Evolutionary conservation across 2,888 invertebrate genomes (phyloP), one percentile per base, ranked within the genome.

Genomic region (Drosophila pseudotalamancana): DNA sequence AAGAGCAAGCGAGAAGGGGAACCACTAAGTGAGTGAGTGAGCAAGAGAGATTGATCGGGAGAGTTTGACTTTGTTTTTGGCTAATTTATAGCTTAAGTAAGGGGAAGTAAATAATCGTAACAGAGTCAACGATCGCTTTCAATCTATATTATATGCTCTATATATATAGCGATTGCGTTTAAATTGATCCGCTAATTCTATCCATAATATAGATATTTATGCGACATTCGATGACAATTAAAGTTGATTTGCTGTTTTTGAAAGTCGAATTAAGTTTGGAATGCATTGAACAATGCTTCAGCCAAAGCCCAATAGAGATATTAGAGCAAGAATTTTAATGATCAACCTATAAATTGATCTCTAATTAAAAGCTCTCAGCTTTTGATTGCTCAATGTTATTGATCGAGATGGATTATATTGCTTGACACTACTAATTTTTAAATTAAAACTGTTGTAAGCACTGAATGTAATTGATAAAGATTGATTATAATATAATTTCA

Each of bases 41-140:
- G n/a, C n/a, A n/a, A n/a, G n/a, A n/a, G n/a, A n/a, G n/a, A n/a
- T n/a, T n/a, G 25, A 1, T 6, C 6, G 23, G 11, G 14, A 11
- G 21, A 11, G 37, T 8, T 23, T 32, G 3, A 51, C 14, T 43
- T 49, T 48, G 29, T 54, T 71, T 63, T 50, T 14, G 14, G 60
- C 29, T 16, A 56, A 73, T 67, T 77, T 73, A 73, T 73, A 54
- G 67, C 77, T 32, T 8, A 54, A 8, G 45, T 71, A 76, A 71
- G 45, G 72, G 51, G 55, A 8, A 39, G 46, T 31, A 39, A 67
- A 51, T 57, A 53, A 37, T 2, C 21, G 25, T 23, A 37, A 50
- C 42, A 25, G 31, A 66, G 77, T 72, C 66, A 72, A 66, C 14
- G 77, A 56, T 72, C 77, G 57, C 23, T 39, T n/a, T n/a, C n/a